Evolutionary conservation across 2,797 vertebrate genomes (phyloP).

Genomic region (Cyclopterus lumpus): DNA sequence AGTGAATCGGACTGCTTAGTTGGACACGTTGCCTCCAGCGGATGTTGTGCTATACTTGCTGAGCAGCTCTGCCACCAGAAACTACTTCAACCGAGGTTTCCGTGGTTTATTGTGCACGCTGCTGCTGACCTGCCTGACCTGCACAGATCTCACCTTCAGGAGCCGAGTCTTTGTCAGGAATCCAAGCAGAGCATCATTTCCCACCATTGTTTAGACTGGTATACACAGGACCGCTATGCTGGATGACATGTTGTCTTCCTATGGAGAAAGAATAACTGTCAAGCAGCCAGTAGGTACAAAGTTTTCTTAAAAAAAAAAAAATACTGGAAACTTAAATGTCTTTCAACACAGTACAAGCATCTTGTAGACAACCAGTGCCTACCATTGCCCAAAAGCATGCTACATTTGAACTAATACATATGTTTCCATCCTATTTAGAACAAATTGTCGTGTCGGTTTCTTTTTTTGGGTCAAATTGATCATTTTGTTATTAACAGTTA

Average conservation of each 20-base stretch:
- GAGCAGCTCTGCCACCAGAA: conserved; percentile 29
- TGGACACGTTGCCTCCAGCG: conserved; percentile 27
- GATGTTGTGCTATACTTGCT: conserved; percentile 7
- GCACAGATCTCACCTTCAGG: neutral
- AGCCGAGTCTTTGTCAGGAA: conserved; percentile 18
- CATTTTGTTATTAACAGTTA: too few relatives aligned
- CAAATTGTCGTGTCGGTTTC: neutral
- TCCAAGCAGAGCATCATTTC: neutral
- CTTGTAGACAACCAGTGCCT: neutral
- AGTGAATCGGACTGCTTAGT: conserved; percentile 34
- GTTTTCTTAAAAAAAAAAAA: neutral
- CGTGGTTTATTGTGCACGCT: neutral
- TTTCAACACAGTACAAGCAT: neutral
- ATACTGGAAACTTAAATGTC: too few relatives aligned
- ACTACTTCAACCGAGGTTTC: conserved; percentile 2
- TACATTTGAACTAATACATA: neutral
- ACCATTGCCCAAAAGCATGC: too few relatives aligned
- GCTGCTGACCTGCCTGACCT: conserved; percentile 34
- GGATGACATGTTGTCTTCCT: neutral
- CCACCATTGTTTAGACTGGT: conserved; percentile 12
- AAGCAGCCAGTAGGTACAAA: neutral
- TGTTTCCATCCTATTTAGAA: neutral
- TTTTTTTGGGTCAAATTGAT: neutral
- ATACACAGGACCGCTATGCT: neutral
- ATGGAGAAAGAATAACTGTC: neutral